Percentiles rank a stretch among this genome's conserved stretches.
Conservation (phyloP, 2,888 invertebrate genomes). For the Athalia rosae region DNA sequence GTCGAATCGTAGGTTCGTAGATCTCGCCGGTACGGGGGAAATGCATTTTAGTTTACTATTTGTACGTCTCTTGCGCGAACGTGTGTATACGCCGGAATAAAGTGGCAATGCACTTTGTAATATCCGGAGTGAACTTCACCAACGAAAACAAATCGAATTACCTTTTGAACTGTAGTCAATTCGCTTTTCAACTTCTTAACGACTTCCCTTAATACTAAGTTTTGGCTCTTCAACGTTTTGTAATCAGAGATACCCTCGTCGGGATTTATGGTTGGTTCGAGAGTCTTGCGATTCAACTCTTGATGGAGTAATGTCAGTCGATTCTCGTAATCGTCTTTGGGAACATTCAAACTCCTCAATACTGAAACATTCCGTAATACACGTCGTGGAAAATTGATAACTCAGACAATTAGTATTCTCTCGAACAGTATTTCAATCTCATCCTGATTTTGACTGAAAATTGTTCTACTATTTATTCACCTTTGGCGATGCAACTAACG, state of each 20-base stretch:
- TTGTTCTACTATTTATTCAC: not conserved
- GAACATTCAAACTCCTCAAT: not conserved
- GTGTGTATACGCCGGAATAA: no score
- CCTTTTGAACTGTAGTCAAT: constrained; percentile 13
- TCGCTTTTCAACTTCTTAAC: constrained; percentile 58
- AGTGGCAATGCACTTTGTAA: no score
- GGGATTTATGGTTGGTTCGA: not conserved
- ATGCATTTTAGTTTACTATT: no score
- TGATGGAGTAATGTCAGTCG: not conserved
- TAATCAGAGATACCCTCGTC: constrained; percentile 44
- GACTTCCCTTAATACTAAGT: constrained; percentile 58
- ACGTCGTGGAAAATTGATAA: no score
- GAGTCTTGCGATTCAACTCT: not conserved
- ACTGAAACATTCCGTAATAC: not conserved
- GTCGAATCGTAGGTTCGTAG: no score
- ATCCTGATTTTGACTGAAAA: no score
- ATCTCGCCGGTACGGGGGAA: no score
- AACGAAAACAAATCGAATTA: constrained; percentile 7
- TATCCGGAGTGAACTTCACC: no score
- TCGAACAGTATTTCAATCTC: no score
- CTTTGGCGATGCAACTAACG: not conserved
- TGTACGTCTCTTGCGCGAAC: no score
- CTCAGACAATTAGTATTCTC: no score
- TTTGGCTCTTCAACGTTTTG: constrained; percentile 58
- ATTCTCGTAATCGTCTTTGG: not conserved